Evolutionary conservation across 2,797 vertebrate species (phyloP).

Genomic region (Mus minutoides): DNA sequence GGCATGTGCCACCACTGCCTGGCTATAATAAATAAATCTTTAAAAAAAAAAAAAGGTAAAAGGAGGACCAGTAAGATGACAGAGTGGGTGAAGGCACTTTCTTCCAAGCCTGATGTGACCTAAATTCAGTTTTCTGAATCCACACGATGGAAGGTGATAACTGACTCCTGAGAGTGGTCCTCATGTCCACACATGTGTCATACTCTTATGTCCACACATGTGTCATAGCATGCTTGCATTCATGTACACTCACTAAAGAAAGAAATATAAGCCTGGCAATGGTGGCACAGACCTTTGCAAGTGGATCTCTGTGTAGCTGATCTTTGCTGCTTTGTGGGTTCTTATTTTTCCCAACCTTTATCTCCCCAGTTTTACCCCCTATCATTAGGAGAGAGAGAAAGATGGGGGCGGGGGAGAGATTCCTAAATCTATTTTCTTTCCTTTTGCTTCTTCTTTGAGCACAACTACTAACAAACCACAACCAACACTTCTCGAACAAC

Average conservation of each 20-base stretch:
- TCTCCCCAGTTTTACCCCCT: not conserved
- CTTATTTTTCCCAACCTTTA: not conserved
- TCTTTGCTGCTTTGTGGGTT: not conserved
- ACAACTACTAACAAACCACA: not conserved
- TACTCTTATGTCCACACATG: too few relatives aligned
- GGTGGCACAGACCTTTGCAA: too few relatives aligned
- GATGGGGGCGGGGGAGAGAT: not conserved
- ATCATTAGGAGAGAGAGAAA: not conserved
- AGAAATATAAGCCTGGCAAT: not conserved
- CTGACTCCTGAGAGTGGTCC: not conserved
- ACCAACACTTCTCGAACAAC: not conserved
- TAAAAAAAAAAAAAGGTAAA: not conserved
- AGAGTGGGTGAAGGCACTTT: not conserved
- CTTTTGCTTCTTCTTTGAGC: not conserved
- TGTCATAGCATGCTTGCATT: not conserved
- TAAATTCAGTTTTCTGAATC: not conserved
- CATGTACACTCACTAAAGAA: not conserved
- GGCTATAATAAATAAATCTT: too few relatives aligned
- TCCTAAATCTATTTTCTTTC: not conserved
- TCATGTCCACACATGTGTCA: not conserved
- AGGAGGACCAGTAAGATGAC: not conserved
- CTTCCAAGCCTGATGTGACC: not conserved
- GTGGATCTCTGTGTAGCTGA: not conserved
- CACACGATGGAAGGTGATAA: not conserved
- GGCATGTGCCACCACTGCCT: too few relatives aligned